Evolutionary conservation across 2,113 vertebrate genomes (phyloP).

Genomic region (Parus major): DNA sequence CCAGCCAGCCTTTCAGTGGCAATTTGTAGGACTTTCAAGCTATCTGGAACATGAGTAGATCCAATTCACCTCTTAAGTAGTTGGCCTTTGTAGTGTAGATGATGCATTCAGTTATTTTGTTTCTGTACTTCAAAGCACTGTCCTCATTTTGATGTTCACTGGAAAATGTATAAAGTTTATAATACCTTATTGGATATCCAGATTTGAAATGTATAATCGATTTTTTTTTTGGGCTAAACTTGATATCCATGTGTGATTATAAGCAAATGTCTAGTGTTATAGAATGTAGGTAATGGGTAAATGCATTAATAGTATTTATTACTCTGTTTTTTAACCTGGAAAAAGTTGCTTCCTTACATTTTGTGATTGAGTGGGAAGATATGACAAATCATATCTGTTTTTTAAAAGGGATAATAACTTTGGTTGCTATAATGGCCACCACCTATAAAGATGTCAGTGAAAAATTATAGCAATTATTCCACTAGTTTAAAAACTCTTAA

Average conservation of each 20-base stretch:
- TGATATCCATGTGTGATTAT: conserved; percentile 20
- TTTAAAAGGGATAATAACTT: conserved; percentile 5
- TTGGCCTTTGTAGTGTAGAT: not conserved
- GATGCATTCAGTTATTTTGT: not conserved
- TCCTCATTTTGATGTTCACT: conserved; percentile 51
- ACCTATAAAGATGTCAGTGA: conserved; percentile 20
- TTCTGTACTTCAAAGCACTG: conserved; percentile 22
- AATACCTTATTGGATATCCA: conserved; percentile 14
- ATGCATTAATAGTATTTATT: conserved; percentile 53
- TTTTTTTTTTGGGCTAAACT: not conserved
- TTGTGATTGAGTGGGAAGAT: conserved; percentile 27
- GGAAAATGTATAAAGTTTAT: conserved; percentile 51
- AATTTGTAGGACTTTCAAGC: not conserved
- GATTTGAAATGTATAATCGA: not conserved
- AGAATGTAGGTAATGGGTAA: conserved; percentile 45
- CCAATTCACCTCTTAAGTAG: not conserved
- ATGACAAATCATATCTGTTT: conserved; percentile 9
- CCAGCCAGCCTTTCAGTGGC: conserved; percentile 9
- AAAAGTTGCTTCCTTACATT: conserved; percentile 38
- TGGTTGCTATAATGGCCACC: conserved; percentile 20
- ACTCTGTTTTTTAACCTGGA: conserved; percentile 48
- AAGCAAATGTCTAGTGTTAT: conserved; percentile 40
- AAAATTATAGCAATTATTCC: conserved; percentile 31
- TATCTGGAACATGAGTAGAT: not conserved
- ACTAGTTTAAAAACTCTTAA: conserved; percentile 26